Evolutionary conservation across 2,888 invertebrate species (phyloP), one percentile per base, ranked within the genome.

Genomic region (Synergus itoensis): DNA sequence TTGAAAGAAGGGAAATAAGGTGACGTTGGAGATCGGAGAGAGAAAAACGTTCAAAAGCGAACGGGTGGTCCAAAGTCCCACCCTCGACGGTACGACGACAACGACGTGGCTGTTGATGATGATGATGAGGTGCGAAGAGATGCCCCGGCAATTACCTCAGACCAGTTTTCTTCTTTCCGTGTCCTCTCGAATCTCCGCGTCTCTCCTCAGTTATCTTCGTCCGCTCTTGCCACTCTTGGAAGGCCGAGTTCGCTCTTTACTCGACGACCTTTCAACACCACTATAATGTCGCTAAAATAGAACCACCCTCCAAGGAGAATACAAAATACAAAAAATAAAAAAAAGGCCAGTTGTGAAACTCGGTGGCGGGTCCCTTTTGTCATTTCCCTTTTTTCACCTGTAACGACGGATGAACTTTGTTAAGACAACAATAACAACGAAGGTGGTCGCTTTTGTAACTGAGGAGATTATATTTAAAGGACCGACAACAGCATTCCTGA

Each of bases 81-180:
- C 82, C 84, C 86, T 83, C 86, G 81, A 81, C 84, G 85, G 81
- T 82, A 80, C 82, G 82, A 79, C 84, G 84, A 85, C 84, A 82
- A 84, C 83, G 83, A 85, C 82, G 84, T 77, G 84, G 88, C 88
- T 87, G 91, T 90, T 91, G 91, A 91, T 90, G 91, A 91, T 89
- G 91, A 92, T 92, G 92, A 92, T 92, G 92, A 92, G 92, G 92
- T 92, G 92, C 90, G 91, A 92, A 92, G 92, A 91, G 91, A 92
- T 88, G 89, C 89, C 89, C 84, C 86, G 91, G 91, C 91, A 92
- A 92, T 92, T 92, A 91, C 89, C 88, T 86, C 85, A 82, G 79
- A 84, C 78, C 82, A 81, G 81, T 84, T 83, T 80, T 83, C 85
- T 81, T 79, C 82, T 82, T 82, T 81, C 81, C 84, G 80, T 77